Evolutionary conservation across 2,797 vertebrate genomes (phyloP).

Genomic region (Brachymystax lenok): DNA sequence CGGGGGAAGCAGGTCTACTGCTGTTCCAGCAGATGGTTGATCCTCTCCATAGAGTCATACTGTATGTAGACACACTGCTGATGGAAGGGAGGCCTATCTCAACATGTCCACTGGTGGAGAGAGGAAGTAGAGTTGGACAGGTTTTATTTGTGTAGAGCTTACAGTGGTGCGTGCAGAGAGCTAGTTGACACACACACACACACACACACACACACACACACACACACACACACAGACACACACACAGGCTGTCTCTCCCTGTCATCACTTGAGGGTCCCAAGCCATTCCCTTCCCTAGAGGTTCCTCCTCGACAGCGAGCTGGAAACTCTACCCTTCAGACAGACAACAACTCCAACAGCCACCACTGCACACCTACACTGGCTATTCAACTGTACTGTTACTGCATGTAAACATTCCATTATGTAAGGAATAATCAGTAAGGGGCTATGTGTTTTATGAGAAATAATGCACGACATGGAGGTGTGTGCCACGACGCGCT

Average conservation of each 20-base stretch:
- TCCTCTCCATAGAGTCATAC: conserved; percentile 15
- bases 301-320: neutral
- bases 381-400: neutral
- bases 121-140: neutral
- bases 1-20: conserved; percentile 53
- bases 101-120: conserved; percentile 1
- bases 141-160: neutral
- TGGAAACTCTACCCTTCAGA: neutral
- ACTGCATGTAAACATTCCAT: neutral
- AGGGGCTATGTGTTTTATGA: too few species aligned
- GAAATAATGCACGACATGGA: too few species aligned
- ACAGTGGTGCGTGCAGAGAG: neutral
- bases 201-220: neutral
- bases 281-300: neutral
- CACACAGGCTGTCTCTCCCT: conserved; percentile 1
- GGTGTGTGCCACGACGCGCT: too few species aligned
- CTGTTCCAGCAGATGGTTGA: conserved; percentile 26
- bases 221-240: conserved; percentile 4
- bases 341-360: neutral
- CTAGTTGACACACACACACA: conserved; percentile 11
- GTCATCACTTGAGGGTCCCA: neutral
- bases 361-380: neutral
- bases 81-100: neutral
- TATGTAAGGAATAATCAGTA: neutral
- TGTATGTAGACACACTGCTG: neutral